Evolutionary conservation across 2,888 invertebrate genomes (phyloP).

Genomic region (Teleiodes luculella): DNA sequence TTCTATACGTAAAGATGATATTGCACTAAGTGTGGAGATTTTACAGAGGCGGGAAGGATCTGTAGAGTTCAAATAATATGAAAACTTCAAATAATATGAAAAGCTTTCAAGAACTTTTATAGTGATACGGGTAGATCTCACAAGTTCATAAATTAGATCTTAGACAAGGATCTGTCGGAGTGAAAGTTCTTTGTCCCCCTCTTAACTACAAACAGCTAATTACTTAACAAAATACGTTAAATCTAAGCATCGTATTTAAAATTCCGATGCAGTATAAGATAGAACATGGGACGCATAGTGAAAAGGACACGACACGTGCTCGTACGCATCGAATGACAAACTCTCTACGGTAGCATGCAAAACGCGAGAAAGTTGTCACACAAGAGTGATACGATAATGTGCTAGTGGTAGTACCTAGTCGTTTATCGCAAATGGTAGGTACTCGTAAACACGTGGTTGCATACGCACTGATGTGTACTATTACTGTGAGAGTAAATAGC

Average conservation of each 20-base stretch:
- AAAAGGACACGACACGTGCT: neutral
- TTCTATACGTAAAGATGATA: neutral
- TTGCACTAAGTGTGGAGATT: neutral
- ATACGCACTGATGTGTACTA: neutral
- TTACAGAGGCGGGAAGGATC: too few species aligned
- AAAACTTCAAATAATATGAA: too few species aligned
- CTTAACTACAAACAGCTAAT: neutral
- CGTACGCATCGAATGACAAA: neutral
- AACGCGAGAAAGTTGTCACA: neutral
- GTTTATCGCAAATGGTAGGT: neutral
- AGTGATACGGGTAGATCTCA: too few species aligned
- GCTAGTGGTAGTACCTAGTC: neutral
- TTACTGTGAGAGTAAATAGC: neutral
- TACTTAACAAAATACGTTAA: neutral
- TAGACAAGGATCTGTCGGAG: neutral
- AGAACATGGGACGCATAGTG: neutral
- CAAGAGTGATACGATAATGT: too few species aligned
- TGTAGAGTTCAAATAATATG: too few species aligned
- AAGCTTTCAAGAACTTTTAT: too few species aligned
- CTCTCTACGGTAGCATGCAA: neutral
- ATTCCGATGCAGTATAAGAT: neutral
- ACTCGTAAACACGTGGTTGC: neutral
- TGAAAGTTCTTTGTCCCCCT: neutral
- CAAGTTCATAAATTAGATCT: neutral
- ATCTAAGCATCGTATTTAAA: neutral